Evolutionary conservation across 2,888 invertebrate species (phyloP).

Genomic region (Elgonia sp.): DNA sequence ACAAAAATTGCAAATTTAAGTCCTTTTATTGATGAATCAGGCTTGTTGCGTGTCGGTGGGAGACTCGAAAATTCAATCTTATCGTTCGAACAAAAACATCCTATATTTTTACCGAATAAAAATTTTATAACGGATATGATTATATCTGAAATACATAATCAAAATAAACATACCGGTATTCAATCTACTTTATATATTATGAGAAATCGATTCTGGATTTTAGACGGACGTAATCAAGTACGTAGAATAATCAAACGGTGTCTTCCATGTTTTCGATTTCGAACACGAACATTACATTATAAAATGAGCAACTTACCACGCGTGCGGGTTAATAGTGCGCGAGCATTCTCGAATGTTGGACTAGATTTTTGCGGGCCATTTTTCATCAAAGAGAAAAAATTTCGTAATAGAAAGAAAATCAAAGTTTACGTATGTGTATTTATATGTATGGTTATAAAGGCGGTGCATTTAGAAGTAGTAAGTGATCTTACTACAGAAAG

Average conservation of each 20-base stretch:
- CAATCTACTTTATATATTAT: not conserved
- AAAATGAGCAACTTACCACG: not conserved
- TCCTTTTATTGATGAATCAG: not conserved
- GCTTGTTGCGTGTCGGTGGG: not conserved
- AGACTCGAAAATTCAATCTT: not conserved
- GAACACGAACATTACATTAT: not conserved
- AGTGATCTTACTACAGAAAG: constrained; percentile 79
- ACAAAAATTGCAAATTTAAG: not conserved
- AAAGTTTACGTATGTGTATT: constrained; percentile 77
- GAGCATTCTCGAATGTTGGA: not conserved
- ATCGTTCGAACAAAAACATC: not conserved
- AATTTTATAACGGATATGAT: constrained; percentile 59
- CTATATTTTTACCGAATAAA: constrained; percentile 19
- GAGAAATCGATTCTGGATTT: not conserved
- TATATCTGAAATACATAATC: not conserved
- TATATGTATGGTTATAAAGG: constrained; percentile 81
- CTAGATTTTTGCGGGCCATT: constrained; percentile 78
- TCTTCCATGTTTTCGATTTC: not conserved
- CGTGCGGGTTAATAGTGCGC: not conserved
- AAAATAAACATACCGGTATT: not conserved
- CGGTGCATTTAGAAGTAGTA: constrained; percentile 82
- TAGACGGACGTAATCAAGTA: not conserved
- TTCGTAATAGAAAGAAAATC: constrained; percentile 63
- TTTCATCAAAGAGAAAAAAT: constrained; percentile 74
- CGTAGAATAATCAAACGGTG: not conserved